Base-by-base conservation (phyloP, 30 jellyfish, hydroid and myxozoan species). In the Hydra vulgaris region DNA sequence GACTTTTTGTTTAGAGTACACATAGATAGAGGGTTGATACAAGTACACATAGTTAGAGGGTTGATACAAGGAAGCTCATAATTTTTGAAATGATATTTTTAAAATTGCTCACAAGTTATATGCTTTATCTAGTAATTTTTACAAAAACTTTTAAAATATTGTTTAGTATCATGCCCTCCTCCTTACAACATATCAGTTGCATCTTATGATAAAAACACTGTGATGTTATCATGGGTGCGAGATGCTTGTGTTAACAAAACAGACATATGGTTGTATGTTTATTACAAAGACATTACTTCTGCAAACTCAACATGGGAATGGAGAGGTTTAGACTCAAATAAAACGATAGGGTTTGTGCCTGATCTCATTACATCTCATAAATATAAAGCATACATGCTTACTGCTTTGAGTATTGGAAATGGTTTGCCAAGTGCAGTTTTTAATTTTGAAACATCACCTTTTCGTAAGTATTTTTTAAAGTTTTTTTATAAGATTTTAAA, bases 361-460 rank as follows among this genome's bases (percentile, higher is more conserved):
- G 79, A 71, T 71, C 53, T 71, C 5, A 71, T 71, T 15, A 27
- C 79, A 71, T 17, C 79, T 23, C 27, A 17, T 17, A 71, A 27
- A 17, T 71, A 71, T 7, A 27, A 20, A 71, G 24, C 56, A 0
- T 71, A 71, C 20, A 53, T 20, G 24, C 53, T 71, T n/a, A 27
- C 27, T 15, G 79, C 56, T 71, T 27, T 53, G 21, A 17, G 5
- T 7, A 15, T 71, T 71, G 79, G 79, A 1, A 71, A 71, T 20
- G 79, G 27, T 71, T 25, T 71, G 53, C 79, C 79, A 12, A 71
- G 79, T 20, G 21, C 56, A 12, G 56, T 53, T 17, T 71, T 71
- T 53, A 27, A 27, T 53, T 23, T 71, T 12, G 53, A 17, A 1
- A 71, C 27, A 23, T 53, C 79, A 23, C 27, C 27, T 27, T 15